Evolutionary conservation across 2,113 vertebrate genomes (phyloP), one percentile per base, ranked within the genome.

Genomic region (Harpagus bidentatus): DNA sequence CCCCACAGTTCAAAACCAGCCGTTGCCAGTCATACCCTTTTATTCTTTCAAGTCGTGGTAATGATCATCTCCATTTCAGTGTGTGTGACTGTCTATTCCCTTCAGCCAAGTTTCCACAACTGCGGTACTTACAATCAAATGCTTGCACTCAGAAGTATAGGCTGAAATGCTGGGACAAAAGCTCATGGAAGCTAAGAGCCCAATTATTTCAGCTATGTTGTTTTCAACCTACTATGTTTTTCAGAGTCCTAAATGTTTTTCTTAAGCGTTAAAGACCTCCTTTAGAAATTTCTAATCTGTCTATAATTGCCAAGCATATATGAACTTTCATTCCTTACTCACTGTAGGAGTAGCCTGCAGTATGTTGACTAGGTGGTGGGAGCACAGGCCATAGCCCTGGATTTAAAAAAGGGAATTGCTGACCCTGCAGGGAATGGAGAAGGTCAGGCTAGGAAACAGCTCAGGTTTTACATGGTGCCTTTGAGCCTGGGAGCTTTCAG

Each of bases 91-190:
- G 48, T 61, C 84, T 80, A 1, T 45, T 86, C 66, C 53, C 84
- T 88, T 74, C 87, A 90, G 92, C 89, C 84, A 93, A 94, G 84
- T 91, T 96, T 96, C 93, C 87, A 90, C 87, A 63, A 36, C 67
- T 71, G 69, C 1, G 0, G 56, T 74, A 72, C 76, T 88, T 85
- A 82, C 87, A 85, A n/a, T 48, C 89, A 25, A 70, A 56, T 5
- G 43, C 73, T 91, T 47, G 48, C 78, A 90, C 76, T 71, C 76
- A 73, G 48, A 81, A 42, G 59, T 70, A 66, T 0, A 5, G 17
- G 8, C 74, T 69, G 71, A 80, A 90, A 61, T 48, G 48, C 40
- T 1, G 6, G 61, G 47, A 74, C 11, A 34, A 82, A 63, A 0
- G 1, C 48, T 67, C 31, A 8, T 29, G 36, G 78, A 87, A 69